These are phyloP conservation scores for Aplocera efformata DNA, from an alignment of 2,888 invertebrate genomes.

Conservation along the genomic window DNA sequence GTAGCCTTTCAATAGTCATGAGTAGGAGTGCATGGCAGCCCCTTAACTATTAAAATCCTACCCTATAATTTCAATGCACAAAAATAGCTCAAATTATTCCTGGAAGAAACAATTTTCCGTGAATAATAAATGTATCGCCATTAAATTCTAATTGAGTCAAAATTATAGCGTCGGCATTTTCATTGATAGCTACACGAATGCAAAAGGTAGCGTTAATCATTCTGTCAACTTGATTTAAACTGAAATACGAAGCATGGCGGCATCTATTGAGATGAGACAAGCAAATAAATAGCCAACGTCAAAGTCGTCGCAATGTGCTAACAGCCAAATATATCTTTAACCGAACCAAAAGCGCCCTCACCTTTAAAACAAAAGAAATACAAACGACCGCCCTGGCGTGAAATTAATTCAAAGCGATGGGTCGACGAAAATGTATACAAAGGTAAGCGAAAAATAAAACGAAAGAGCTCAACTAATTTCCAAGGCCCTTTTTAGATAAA, in stretches of 20 bases:
- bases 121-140: slow-evolving; percentile 27
- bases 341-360: slow-evolving; percentile 55
- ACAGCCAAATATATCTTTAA: slow-evolving; percentile 68
- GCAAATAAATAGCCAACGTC: slow-evolving; percentile 68
- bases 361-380: slow-evolving; percentile 69
- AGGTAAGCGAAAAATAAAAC: slow-evolving; percentile 69
- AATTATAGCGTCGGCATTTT: slow-evolving; percentile 44
- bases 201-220: slow-evolving; percentile 68
- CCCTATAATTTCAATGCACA: slow-evolving; percentile 7
- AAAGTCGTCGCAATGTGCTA: slow-evolving; percentile 69
- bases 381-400: slow-evolving; percentile 64
- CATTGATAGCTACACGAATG: slow-evolving; percentile 54
- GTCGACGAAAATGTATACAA: slow-evolving; percentile 66
- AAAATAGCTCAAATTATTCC: slow-evolving; percentile 11
- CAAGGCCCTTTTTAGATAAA: slow-evolving; percentile 59
- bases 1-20: too few relatives aligned
- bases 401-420: slow-evolving; percentile 73
- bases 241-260: slow-evolving; percentile 64
- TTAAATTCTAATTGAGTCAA: slow-evolving; percentile 43
- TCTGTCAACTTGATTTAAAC: slow-evolving; percentile 72
- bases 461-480: slow-evolving; percentile 60
- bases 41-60: too few relatives aligned
- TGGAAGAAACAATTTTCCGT: slow-evolving; percentile 17
- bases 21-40: too few relatives aligned
- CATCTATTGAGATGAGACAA: slow-evolving; percentile 68